These are phyloP conservation scores for Netelia fuscicornis DNA, from an alignment of 2,888 invertebrate genomes.

Conservation along the genomic window DNA sequence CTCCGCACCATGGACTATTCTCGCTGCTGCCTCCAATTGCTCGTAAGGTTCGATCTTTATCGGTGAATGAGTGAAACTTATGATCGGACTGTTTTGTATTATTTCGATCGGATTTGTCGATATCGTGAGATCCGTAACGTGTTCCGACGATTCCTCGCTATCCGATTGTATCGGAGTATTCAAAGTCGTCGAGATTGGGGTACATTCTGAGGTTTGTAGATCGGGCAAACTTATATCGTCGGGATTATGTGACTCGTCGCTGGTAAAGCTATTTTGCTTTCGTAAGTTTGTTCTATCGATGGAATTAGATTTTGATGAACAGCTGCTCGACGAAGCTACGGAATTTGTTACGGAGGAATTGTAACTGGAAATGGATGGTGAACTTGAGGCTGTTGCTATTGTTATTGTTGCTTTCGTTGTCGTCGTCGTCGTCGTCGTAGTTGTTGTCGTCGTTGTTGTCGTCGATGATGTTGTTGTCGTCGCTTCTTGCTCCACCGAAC, in stretches of 20 bases:
- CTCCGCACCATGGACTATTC: not conserved
- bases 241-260: conserved; percentile 81
- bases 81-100: conserved; percentile 81
- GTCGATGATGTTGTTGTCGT: not conserved
- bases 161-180: conserved; percentile 83
- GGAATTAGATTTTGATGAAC: conserved; percentile 19
- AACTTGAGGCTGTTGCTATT: not conserved
- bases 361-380: not conserved
- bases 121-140: conserved; percentile 69
- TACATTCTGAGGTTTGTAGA: conserved; percentile 81
- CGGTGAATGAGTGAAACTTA: conserved; percentile 82
- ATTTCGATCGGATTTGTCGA: conserved; percentile 82
- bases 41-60: conserved; percentile 78
- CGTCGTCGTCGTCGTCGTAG: not conserved
- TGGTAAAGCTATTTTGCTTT: conserved; percentile 78
- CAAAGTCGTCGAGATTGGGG: conserved; percentile 82
- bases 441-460: not conserved
- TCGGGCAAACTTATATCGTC: conserved; percentile 83
- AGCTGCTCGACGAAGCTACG: conserved; percentile 7
- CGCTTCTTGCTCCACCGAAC: not conserved
- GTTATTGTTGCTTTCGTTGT: not conserved
- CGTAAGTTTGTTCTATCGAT: conserved; percentile 65
- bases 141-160: conserved; percentile 81
- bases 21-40: conserved; percentile 70
- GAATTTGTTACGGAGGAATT: not conserved